phyloP scores from a whole-genome alignment of 2,888 invertebrate genomes.

The Plagiodera versicolora region DNA sequence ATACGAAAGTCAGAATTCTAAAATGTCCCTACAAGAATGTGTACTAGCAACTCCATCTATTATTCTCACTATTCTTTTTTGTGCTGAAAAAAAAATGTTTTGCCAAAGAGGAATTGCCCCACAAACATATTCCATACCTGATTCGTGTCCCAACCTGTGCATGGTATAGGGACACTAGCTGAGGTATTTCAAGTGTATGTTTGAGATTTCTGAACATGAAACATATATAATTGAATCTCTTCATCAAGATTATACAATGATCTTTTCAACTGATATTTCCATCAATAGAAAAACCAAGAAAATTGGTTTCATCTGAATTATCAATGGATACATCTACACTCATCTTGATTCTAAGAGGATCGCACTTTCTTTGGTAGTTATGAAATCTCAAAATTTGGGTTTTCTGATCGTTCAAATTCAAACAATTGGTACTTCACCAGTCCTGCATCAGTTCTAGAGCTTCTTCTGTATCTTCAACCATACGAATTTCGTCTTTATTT shows the following conservation, averaged over 20 bases:
- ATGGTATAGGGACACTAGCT: slow-evolving; percentile 1
- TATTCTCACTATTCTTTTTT: background rate
- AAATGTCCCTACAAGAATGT: background rate
- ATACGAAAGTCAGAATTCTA: background rate
- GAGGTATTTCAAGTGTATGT: background rate
- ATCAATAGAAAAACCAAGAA: slow-evolving; percentile 1
- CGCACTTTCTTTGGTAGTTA: slow-evolving; percentile 3
- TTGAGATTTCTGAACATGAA: background rate
- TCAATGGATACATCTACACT: background rate
- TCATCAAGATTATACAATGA: background rate
- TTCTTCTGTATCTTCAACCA: background rate
- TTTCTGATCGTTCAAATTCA: background rate
- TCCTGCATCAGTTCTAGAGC: background rate
- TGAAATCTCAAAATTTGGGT: background rate
- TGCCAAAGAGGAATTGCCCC: background rate
- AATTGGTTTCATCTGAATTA: slow-evolving; percentile 2
- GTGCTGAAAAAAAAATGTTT: background rate
- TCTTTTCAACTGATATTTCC: background rate
- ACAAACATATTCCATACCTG: slow-evolving; percentile 1
- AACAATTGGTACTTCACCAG: background rate
- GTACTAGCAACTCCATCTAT: background rate
- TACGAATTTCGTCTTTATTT: background rate
- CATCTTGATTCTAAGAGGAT: background rate
- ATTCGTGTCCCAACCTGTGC: background rate
- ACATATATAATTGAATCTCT: background rate